Evolutionary conservation across 2,888 invertebrate species (phyloP), one percentile per base, ranked within the genome.

Genomic region (Pomacea canaliculata): DNA sequence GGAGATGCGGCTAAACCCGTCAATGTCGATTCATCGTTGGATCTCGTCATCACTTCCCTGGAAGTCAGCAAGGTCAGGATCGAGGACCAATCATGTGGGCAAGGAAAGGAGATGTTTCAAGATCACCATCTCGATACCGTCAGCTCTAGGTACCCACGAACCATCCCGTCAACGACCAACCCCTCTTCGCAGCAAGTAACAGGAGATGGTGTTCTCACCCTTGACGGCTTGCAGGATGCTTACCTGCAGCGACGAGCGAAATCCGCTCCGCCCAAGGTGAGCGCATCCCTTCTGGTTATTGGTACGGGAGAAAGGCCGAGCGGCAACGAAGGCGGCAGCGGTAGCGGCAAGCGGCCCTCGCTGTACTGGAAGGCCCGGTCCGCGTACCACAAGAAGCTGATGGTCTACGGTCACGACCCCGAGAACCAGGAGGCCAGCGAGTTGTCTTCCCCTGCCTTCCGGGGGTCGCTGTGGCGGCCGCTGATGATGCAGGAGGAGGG

Each of bases 291-390:
- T 56, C 51, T 13, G 51, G 51, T 56, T 16, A 13, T 16, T 8
- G 46, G 13, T n/a, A 49, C 48, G 12, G 13, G 59, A 46, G 13
- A 56, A 8, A 19, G 2, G n/a, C 63, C 63, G n/a, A 19, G 63
- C 27, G 63, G n/a, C 63, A 62, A 8, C 46, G 63, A 69, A 12
- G 9, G 59, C 56, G 12, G 63, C 62, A 46, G 62, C 63, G 51
- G 62, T 13, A 66, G 49, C 49, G 67, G 60, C 16, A 67, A 70
- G 12, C 67, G 60, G 37, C 76, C 76, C n/a, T 67, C 73, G 9
- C 63, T 79, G 27, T 80, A 80, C 67, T 80, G 80, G 80, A 70
- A 79, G 18, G 79, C 80, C 9, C 68, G 70, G 48, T 80, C 80
- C 7, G 73, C 80, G 37, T 80, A 80, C 70, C 80, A 80, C 78